Conservation (phyloP, 2,888 invertebrate genomes). For the Shargacucullia verbasci region DNA sequence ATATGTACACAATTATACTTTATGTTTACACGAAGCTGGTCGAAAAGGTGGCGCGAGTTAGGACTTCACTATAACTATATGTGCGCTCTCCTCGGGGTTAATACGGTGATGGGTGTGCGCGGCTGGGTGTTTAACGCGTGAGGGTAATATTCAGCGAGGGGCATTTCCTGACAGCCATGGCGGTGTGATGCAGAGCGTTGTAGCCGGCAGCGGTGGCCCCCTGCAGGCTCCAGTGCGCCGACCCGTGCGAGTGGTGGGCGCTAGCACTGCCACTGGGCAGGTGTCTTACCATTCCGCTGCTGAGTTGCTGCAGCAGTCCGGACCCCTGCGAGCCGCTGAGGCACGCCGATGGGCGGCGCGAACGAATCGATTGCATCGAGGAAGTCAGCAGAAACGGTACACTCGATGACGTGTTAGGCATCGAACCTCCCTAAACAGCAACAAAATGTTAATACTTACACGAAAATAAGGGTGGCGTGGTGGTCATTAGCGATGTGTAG, state of each 20-base stretch:
- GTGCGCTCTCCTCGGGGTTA: constrained; percentile 13
- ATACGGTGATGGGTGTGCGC: constrained; percentile 2
- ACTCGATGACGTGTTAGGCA: constrained; percentile 97
- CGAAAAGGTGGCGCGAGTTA: constrained; percentile 16
- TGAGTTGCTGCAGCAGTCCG: constrained; percentile 95
- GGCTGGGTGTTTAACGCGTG: constrained; percentile 81
- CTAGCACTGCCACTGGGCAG: constrained; percentile 89
- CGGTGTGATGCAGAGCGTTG: constrained; percentile 86
- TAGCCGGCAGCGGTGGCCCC: constrained; percentile 87
- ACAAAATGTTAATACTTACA: constrained; percentile 34
- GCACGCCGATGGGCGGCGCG: constrained; percentile 91
- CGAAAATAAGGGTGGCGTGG: constrained; percentile 16
- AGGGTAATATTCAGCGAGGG: constrained; percentile 93
- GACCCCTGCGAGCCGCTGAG: constrained; percentile 92
- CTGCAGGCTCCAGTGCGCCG: constrained; percentile 86
- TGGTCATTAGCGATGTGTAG: constrained; percentile 14
- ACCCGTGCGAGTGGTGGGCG: constrained; percentile 73
- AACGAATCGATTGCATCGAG: constrained; percentile 90
- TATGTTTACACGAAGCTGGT: constrained; percentile 2
- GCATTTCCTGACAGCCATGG: constrained; percentile 92
- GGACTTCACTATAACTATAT: constrained; percentile 22
- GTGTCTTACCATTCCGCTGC: constrained; percentile 98
- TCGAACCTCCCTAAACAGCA: constrained; percentile 93
- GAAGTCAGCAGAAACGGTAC: constrained; percentile 95
- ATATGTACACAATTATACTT: too few species aligned